Percentiles rank a stretch among this genome's conserved stretches.
phyloP scores from a whole-genome alignment of 2,888 invertebrate genomes.

The Octonoba sinensis region DNA sequence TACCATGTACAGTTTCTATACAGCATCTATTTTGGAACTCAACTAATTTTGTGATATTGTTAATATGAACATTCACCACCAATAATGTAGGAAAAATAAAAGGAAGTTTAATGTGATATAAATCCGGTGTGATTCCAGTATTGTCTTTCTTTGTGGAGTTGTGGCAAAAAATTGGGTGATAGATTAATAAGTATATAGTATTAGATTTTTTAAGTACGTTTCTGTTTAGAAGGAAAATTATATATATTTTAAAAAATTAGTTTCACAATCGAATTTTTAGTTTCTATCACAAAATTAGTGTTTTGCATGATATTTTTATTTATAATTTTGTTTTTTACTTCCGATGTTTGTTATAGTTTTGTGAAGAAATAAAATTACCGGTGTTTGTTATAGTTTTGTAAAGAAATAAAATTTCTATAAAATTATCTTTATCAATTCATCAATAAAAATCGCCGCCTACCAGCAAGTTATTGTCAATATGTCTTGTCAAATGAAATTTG shows the following conservation, averaged over 20 bases:
- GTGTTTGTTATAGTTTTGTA: constrained; percentile 42
- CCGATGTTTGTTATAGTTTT: constrained; percentile 24
- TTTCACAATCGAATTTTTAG: constrained; percentile 51
- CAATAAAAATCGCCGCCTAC: constrained; percentile 35
- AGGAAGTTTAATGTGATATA: constrained; percentile 57
- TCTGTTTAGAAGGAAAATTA: constrained; percentile 37
- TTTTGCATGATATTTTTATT: constrained; percentile 37
- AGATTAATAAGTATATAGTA: constrained; percentile 58
- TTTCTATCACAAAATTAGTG: constrained; percentile 49
- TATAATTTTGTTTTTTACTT: constrained; percentile 31
- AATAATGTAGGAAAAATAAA: constrained; percentile 57
- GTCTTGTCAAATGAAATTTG: constrained; percentile 60
- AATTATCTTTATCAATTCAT: constrained; percentile 31
- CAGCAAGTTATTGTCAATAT: constrained; percentile 51
- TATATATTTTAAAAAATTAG: constrained; percentile 39
- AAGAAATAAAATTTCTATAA: constrained; percentile 50
- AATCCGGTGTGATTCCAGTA: constrained; percentile 63
- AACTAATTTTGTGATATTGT: constrained; percentile 65
- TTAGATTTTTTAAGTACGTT: constrained; percentile 35
- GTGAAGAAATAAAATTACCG: too few relatives aligned
- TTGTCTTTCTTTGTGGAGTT: constrained; percentile 61
- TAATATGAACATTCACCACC: constrained; percentile 59
- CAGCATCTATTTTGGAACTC: constrained; percentile 65
- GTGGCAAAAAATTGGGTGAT: constrained; percentile 60
- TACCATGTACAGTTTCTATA: constrained; percentile 64